These are phyloP conservation scores for Scytalopus superciliaris DNA, from an alignment of 2,113 vertebrate genomes.

Conservation along the genomic window DNA sequence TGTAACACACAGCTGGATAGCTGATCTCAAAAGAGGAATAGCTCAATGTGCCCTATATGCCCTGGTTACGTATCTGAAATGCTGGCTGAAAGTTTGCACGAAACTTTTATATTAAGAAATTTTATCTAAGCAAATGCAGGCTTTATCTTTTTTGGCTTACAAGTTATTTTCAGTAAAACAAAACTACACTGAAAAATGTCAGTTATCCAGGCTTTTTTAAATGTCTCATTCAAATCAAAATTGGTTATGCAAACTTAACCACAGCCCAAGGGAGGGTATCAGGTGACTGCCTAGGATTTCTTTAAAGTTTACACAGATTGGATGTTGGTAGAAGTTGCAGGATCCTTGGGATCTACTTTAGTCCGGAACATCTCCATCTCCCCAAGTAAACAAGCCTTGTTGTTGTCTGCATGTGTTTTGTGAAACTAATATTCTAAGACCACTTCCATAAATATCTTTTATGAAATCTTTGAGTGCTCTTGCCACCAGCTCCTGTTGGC, in stretches of 20 bases:
- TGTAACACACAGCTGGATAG: constrained; percentile 12
- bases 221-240: neutral
- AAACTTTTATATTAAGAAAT: neutral
- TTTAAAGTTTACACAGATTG: neutral
- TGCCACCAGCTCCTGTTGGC: neutral
- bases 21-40: neutral
- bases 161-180: neutral
- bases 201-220: neutral
- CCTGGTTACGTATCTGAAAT: neutral
- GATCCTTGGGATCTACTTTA: neutral
- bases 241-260: neutral
- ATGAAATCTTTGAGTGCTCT: neutral
- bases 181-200: neutral
- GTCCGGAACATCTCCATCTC: neutral
- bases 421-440: neutral
- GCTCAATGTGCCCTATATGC: neutral
- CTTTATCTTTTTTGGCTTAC: neutral
- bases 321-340: neutral
- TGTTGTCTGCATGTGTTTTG: neutral
- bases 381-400: neutral
- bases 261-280: neutral
- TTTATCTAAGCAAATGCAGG: neutral
- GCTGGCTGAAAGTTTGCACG: neutral
- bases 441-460: neutral
- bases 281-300: neutral